Evolutionary conservation across 2,797 vertebrate genomes (phyloP), one percentile per base, ranked within the genome.

Genomic region (Channallabes apus): DNA sequence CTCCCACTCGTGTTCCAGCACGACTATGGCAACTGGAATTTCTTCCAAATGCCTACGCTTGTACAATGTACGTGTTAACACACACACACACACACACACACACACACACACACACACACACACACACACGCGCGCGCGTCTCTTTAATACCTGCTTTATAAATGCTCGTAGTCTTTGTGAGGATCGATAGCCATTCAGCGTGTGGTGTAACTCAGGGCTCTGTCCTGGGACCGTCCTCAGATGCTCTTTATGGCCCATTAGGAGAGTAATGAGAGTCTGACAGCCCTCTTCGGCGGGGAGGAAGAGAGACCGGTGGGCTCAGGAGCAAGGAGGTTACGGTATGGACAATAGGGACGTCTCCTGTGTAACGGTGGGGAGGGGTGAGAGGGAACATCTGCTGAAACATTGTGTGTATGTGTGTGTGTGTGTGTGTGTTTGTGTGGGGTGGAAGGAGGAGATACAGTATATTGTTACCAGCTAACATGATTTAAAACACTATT

Each of bases 241-340:
- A 58, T 79, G 71, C 78, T 87, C 59, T 83, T 69, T 41, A 83
- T 51, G 71, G 27, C 46, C 75, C 83, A 88, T 88, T 88, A 82
- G 82, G 82, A 84, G 62, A 80, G 67, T 81, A 87, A 84, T 79
- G 82, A 64, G 17, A 83, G 35, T 29, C 58, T 81, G 78, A 83
- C 75, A 27, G 67, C 35, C 73, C 38, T 82, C 15, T 14, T 82
- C 80, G 54, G 27, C 59, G 8, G 14, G 14, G 15, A 41, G 32
- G 51, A 62, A 78, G 82, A 73, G 27, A 69, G 69, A 56, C 62
- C 8, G 46, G 38, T 80, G 17, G n/a, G 73, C 15, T 62, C 41
- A 62, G 35, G 59, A 56, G 51, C 41, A 15, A 2, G 18, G 64
- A 67, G 18, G n/a, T 54, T 75, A 22, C n/a, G 51, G 14, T n/a